Base-by-base conservation (phyloP, 1,140 invertebrate species). In the Zaprionus tsacasi region DNA sequence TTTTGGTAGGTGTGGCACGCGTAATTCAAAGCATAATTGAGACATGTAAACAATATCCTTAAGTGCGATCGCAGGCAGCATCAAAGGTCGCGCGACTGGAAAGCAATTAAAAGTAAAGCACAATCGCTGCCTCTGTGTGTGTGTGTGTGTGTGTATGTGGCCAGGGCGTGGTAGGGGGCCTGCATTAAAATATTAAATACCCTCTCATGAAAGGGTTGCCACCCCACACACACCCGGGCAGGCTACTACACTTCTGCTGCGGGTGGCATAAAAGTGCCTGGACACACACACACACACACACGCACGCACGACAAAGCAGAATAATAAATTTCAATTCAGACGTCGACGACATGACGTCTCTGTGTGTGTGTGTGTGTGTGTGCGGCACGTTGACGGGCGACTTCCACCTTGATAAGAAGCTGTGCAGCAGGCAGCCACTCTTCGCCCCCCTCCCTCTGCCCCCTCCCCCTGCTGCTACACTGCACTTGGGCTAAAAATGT, bases 321-420 rank as follows among this genome's bases (percentile, higher is more conserved):
- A 87, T 87, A 87, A 87, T 87, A 88, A 87, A 87, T 87, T 87
- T 89, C 83, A 83, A 89, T 88, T 87, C 83, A 86, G 79, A 73
- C n/a, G 59, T 70, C 66, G 65, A 65, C 71, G 76, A 87, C 69
- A 77, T 76, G 74, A 78, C 83, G 82, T 82, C 79, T 21, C 21
- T 21, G 21, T 21, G 21, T 21, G 21, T 21, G 21, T 21, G 21
- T 21, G 21, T 21, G 21, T 21, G 21, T 21, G 21, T 86, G 75
- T 83, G 80, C 43, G 58, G 65, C 63, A 72, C 61, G 79, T 76
- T 48, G 56, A 72, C 67, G 66, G 74, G 74, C 66, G 61, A 81
- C 78, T 61, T 65, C 66, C 78, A 86, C 63, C 21, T 81, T 88
- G 83, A 87, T 87, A 87, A 87, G 83, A 87, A 88, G 73, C 43